A percentile compares a stretch with the other conserved stretches of the same genome.
Evolutionary conservation across 2,797 vertebrate genomes (phyloP).

Genomic region (Triplophysa bombifrons): DNA sequence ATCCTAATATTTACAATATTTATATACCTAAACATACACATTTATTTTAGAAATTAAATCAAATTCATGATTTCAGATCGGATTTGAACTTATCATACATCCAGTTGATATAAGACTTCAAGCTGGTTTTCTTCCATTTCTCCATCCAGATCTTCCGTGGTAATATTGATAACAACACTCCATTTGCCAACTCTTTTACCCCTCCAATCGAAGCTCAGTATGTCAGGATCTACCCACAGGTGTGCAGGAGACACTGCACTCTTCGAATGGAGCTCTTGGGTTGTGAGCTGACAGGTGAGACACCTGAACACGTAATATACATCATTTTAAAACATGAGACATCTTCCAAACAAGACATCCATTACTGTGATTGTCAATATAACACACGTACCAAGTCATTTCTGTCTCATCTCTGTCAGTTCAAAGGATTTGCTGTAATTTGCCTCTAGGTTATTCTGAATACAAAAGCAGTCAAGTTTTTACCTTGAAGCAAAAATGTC

Average conservation of each 20-base stretch:
- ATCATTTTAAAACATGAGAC: constrained; percentile 5
- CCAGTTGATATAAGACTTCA: background rate
- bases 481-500: background rate
- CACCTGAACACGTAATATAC: constrained; percentile 14
- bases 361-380: constrained; percentile 9
- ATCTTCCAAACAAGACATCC: background rate
- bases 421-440: background rate
- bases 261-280: constrained; percentile 96
- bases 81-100: background rate
- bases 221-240: constrained; percentile 93
- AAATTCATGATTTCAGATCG: background rate
- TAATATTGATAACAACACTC: constrained; percentile 96
- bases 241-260: constrained; percentile 96
- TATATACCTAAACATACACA: background rate
- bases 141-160: constrained; percentile 89
- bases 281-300: constrained; percentile 92
- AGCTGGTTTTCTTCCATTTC: constrained; percentile 10
- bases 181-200: constrained; percentile 95
- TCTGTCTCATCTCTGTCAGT: background rate
- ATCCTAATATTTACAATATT: no score
- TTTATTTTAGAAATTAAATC: background rate
- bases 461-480: background rate
- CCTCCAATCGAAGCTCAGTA: constrained; percentile 96
- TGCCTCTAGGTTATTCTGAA: background rate
- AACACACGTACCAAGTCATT: background rate